Conservation (phyloP, 2,888 invertebrate species). For the Mellilla xanthometata region DNA sequence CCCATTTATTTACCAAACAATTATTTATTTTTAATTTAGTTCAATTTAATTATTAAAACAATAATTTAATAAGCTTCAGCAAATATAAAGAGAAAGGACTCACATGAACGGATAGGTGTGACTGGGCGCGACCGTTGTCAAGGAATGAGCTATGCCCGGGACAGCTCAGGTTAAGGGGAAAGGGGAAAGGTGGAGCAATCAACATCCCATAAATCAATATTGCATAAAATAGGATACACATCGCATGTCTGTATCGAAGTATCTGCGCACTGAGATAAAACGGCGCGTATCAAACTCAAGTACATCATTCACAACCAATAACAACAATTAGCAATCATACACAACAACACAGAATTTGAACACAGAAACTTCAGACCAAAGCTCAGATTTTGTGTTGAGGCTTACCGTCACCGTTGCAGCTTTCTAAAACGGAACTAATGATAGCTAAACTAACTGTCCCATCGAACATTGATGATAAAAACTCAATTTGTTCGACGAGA, state of each 20-base stretch:
- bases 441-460: slow-evolving; percentile 52
- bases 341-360: no score
- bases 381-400: no score
- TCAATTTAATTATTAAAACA: no score
- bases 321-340: neutral
- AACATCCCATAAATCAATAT: slow-evolving; percentile 23
- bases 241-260: neutral
- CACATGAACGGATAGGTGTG: neutral
- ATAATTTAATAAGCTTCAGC: no score
- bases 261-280: slow-evolving; percentile 25
- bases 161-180: neutral
- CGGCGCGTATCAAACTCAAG: slow-evolving; percentile 3
- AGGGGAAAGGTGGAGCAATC: slow-evolving; percentile 1
- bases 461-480: slow-evolving; percentile 58
- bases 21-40: no score
- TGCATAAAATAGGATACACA: slow-evolving; percentile 4
- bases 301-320: neutral
- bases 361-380: no score
- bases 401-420: slow-evolving; percentile 67
- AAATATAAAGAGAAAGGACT: no score
- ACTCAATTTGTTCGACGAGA: slow-evolving; percentile 43
- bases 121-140: neutral
- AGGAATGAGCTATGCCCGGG: neutral
- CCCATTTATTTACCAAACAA: no score
- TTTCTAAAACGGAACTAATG: slow-evolving; percentile 59